A percentile compares a stretch with the other conserved stretches of the same genome.
Evolutionary conservation across 2,797 vertebrate genomes (phyloP).

Genomic region (Sebastes taczanowskii): DNA sequence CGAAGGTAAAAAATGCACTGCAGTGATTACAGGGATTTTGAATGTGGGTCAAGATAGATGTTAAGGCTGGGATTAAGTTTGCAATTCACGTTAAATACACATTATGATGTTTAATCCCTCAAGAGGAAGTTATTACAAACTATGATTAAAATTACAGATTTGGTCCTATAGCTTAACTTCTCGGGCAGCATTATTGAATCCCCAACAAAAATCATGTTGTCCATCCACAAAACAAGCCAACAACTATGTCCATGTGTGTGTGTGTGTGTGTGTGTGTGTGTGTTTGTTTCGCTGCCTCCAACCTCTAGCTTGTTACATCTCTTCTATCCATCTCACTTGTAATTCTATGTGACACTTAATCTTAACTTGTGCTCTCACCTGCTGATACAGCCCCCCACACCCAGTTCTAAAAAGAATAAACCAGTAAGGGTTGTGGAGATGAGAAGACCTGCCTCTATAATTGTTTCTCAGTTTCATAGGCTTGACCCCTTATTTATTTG

Average conservation of each 20-base stretch:
- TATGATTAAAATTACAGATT: constrained; percentile 62
- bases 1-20: constrained; percentile 26
- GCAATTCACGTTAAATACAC: constrained; percentile 61
- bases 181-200: background rate
- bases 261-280: background rate
- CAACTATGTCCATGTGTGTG: background rate
- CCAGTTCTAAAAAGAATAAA: constrained; percentile 33
- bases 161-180: constrained; percentile 26
- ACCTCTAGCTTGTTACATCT: background rate
- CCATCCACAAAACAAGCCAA: background rate
- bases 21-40: constrained; percentile 41
- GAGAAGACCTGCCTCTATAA: constrained; percentile 43
- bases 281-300: background rate
- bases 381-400: constrained; percentile 47
- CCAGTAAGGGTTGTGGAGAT: constrained; percentile 15
- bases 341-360: constrained; percentile 58
- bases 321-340: constrained; percentile 39
- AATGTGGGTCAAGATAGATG: constrained; percentile 70
- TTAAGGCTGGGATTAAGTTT: constrained; percentile 68
- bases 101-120: constrained; percentile 69
- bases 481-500: constrained; percentile 69
- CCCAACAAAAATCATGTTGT: background rate
- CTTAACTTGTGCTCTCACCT: constrained; percentile 52
- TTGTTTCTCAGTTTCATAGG: constrained; percentile 66
- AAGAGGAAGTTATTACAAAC: constrained; percentile 61